Base-by-base conservation (phyloP, 92 coral and sea anemone species). In the Phymanthus crucifer region DNA sequence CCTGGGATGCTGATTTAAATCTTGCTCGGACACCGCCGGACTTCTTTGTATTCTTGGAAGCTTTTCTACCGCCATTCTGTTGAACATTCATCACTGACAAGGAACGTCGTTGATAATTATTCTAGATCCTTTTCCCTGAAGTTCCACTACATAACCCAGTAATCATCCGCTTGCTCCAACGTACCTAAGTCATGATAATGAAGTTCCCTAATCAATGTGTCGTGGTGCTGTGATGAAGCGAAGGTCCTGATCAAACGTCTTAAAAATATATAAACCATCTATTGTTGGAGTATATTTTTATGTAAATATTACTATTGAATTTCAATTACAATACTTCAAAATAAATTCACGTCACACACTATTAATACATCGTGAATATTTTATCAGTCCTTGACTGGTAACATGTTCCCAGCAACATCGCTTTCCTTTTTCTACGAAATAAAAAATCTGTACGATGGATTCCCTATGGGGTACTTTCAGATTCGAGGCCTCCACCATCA, bases 1-100 rank as follows among this genome's bases (percentile, higher is more conserved):
- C 89, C 40, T 74, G 77, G 2, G 93, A 58, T 32, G 93, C 87
- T 4, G 52, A 26, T 52, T 82, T 74, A 24, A 70, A 78, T 24
- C 78, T 66, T 13, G 84, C 33, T 36, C 68, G 78, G 10, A 73
- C 23, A n/a, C n/a, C n/a, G 11, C 66, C 75, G 32, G 38, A 33
- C 33, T 72, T 84, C 70, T 36, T 54, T 8, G 64, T n/a, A 21
- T 70, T 69, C 75, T 83, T 75, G 18, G 57, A 8, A 72, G 65
- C 36, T 81, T 61, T 57, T 70, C 52, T 81, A 16, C 56, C 32
- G 46, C 70, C 31, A 50, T 27, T 29, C 26, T n/a, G 73, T 35
- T 71, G 70, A 50, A 54, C 40, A 11, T 80, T 47, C 68, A 64
- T 79, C 31, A 64, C n/a, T n/a, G n/a, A n/a, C 19, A 12, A 48